phyloP scores from a whole-genome alignment of 2,797 vertebrate species.

The Chromis chromis region DNA sequence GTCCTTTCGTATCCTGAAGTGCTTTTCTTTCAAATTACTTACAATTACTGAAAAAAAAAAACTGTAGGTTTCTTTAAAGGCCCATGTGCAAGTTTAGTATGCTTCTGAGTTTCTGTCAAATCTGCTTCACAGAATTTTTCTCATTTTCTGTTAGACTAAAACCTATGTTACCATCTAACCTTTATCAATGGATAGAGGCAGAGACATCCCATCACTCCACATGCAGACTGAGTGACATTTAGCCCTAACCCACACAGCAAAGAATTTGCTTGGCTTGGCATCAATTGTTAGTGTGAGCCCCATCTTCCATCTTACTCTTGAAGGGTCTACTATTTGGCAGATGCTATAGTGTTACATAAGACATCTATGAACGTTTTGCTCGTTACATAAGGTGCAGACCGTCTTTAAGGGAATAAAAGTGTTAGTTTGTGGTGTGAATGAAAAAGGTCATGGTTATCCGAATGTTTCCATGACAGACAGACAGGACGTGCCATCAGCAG shows the following conservation, averaged over 20 bases:
- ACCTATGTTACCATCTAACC: neutral
- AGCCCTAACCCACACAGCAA: conserved; percentile 32
- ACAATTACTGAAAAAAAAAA: neutral
- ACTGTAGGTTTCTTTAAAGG: no score
- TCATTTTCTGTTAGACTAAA: conserved; percentile 10
- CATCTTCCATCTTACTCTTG: conserved; percentile 63
- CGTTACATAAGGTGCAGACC: conserved; percentile 70
- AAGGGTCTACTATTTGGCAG: conserved; percentile 71
- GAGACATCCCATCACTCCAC: conserved; percentile 32
- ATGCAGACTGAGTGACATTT: conserved; percentile 37
- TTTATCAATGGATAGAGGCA: conserved; percentile 26
- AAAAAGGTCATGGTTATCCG: conserved; percentile 57
- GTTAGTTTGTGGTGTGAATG: conserved; percentile 68
- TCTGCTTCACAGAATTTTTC: neutral
- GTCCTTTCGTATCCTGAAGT: neutral
- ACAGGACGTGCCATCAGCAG: conserved; percentile 56
- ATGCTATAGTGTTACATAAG: conserved; percentile 70
- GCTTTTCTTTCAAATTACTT: neutral
- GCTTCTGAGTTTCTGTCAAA: neutral
- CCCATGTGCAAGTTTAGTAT: neutral
- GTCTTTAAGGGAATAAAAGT: conserved; percentile 68
- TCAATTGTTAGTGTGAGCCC: conserved; percentile 27
- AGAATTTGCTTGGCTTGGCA: conserved; percentile 64
- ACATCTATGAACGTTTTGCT: conserved; percentile 47
- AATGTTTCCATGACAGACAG: conserved; percentile 66